These are phyloP conservation scores for Mionectes macconnelli DNA, from an alignment of 2,113 vertebrate genomes.

Conservation along the genomic window DNA sequence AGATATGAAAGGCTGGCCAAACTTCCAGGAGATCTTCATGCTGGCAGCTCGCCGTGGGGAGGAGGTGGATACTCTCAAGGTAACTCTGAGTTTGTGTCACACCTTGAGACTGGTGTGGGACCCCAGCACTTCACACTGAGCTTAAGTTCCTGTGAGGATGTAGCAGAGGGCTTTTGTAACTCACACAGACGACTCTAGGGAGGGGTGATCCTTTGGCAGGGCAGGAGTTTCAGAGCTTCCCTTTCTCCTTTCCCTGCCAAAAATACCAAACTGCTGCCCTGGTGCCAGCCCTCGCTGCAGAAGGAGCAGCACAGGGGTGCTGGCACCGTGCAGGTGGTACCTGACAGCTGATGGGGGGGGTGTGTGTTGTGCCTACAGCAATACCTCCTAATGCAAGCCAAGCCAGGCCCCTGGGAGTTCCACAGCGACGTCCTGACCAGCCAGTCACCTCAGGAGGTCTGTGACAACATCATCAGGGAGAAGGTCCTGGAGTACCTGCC, in stretches of 20 bases:
- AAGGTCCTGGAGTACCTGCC: conserved; percentile 90
- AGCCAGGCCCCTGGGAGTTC: conserved; percentile 88
- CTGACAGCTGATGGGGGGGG: neutral
- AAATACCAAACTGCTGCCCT: neutral
- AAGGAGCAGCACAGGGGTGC: neutral
- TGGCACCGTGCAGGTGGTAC: accelerated
- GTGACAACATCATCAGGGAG: conserved; percentile 85
- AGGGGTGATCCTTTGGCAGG: neutral
- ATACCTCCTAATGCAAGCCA: conserved; percentile 85
- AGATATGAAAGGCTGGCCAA: conserved; percentile 81
- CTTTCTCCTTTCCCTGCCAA: neutral
- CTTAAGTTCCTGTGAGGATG: neutral
- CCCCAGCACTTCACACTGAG: neutral
- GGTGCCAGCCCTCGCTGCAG: neutral
- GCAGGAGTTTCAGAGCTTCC: neutral
- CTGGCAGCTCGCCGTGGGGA: conserved; percentile 82
- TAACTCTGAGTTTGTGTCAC: conserved; percentile 17
- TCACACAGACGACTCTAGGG: accelerated
- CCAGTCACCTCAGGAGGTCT: conserved; percentile 88
- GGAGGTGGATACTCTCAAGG: conserved; percentile 89
- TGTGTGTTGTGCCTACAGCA: conserved; percentile 64
- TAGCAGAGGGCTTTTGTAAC: neutral
- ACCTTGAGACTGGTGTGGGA: neutral
- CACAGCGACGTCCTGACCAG: conserved; percentile 90
- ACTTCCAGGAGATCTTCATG: conserved; percentile 96